phyloP scores from a whole-genome alignment of 2,113 vertebrate genomes.

The Benitochromis conjunctus region DNA sequence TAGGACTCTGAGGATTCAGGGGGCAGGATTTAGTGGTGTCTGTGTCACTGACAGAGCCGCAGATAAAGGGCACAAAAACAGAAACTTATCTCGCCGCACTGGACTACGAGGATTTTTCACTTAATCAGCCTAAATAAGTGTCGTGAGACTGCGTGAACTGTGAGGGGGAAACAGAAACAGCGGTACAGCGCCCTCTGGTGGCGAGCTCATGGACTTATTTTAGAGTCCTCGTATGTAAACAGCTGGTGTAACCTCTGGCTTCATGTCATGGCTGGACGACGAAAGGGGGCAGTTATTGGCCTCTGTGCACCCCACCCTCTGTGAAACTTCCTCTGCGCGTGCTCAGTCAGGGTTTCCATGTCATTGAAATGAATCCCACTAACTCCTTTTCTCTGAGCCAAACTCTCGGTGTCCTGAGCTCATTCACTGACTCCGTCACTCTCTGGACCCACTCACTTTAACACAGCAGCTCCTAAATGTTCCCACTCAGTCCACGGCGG shows the following conservation, averaged over 20 bases:
- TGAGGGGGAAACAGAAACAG: neutral
- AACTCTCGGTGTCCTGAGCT: neutral
- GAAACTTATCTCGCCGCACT: neutral
- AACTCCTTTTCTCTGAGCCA: neutral
- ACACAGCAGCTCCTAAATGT: neutral
- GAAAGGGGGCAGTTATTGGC: no score
- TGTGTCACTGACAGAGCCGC: neutral
- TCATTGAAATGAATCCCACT: neutral
- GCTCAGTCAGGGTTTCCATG: neutral
- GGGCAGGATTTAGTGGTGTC: neutral
- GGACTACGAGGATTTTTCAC: neutral
- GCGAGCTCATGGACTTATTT: neutral
- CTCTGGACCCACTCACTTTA: neutral
- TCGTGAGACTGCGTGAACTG: neutral
- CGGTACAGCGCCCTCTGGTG: neutral
- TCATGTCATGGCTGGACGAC: no score
- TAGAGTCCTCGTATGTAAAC: neutral
- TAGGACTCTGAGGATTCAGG: rapidly evolving
- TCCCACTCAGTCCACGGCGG: neutral
- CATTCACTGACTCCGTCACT: neutral
- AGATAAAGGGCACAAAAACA: neutral
- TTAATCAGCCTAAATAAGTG: neutral
- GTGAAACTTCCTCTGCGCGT: neutral
- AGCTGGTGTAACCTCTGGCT: neutral
- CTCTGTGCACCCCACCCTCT: no score